Percentiles rank a stretch among this genome's conserved stretches.
Conservation (phyloP, 2,113 vertebrate genomes). For the Lampris megalopsis region DNA sequence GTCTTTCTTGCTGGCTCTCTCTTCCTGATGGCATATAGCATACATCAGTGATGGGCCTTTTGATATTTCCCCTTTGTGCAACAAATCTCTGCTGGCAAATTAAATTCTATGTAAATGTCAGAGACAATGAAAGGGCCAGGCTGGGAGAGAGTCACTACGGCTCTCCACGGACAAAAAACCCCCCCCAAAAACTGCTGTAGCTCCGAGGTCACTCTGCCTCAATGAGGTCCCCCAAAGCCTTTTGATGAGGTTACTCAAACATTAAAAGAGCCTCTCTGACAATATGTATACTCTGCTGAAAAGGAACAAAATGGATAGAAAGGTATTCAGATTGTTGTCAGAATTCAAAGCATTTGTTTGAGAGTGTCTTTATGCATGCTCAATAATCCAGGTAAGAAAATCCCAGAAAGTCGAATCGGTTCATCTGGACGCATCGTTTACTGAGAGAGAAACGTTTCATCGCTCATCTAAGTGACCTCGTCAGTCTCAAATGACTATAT, state of each 20-base stretch:
- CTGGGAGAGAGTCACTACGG: conserved; percentile 28
- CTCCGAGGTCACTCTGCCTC: conserved; percentile 36
- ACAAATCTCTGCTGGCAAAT: conserved; percentile 66
- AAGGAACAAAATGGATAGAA: conserved; percentile 23
- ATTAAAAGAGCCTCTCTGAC: conserved; percentile 59
- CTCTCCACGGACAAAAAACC: conserved; percentile 47
- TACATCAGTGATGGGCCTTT: conserved; percentile 55
- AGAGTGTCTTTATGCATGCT: too few species aligned
- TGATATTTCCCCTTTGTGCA: conserved; percentile 73
- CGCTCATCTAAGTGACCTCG: too few species aligned
- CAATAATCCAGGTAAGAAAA: too few species aligned
- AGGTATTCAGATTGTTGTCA: conserved; percentile 42
- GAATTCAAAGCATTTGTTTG: conserved; percentile 16
- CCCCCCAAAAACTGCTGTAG: conserved; percentile 27
- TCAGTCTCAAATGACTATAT: too few species aligned
- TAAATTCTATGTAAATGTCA: conserved; percentile 80
- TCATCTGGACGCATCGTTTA: too few species aligned
- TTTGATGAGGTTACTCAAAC: conserved; percentile 74
- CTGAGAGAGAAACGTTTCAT: too few species aligned
- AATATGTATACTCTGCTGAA: conserved; percentile 2
- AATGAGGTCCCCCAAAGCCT: conserved; percentile 53
- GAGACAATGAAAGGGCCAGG: conserved; percentile 39
- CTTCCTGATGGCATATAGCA: conserved; percentile 44
- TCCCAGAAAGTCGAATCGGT: too few species aligned
- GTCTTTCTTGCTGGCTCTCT: conserved; percentile 2